Evolutionary conservation across 30 jellyfish, hydroid and myxozoan genomes (phyloP), one percentile per base, ranked within the genome.

Genomic region (Hydractinia echinata): DNA sequence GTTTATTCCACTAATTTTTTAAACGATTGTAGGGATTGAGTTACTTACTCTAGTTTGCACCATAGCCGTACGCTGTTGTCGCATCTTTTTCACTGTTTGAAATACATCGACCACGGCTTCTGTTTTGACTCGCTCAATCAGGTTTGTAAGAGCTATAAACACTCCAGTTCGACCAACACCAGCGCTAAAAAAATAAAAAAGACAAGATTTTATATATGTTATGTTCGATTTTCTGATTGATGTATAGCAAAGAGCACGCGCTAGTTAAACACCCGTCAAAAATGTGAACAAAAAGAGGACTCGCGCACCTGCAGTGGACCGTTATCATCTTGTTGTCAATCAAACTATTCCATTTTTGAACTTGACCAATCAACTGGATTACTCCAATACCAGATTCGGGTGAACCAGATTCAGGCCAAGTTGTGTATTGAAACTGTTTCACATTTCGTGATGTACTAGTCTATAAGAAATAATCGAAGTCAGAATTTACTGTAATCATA

Each of bases 131-230:
- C 99, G 89, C 86, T 94, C 99, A 67, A 94, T 88, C 86, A 94
- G 85, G 76, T 94, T 94, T 2, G 99, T 94, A 55, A 94, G 72
- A 19, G 99, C 99, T 53, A 94, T 94, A 77, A 94, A 94, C 9
- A 94, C 96, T 30, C 99, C 99, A 8, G 99, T 94, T 82, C 96
- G 69, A 30, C 99, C 99, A 67, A 88, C 99, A 44, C 99, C 99
- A 85, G 97, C 99, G 76, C 99, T 94, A 72, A 54, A 52, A 10
- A 13, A 10, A 44, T 18, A 60, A 54, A 67, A 44, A 16, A 53
- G 44, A 30, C 44, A 30, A 30, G 44, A 30, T 30, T 30, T 30
- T 30, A 30, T 30, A 30, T 30, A 30, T 2, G 2, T 30, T 30
- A 2, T 30, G 44, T 30, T 30, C 2, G 44, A 30, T 30, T 30